Conservation (phyloP, 2,888 invertebrate genomes). For the Labia minor region DNA sequence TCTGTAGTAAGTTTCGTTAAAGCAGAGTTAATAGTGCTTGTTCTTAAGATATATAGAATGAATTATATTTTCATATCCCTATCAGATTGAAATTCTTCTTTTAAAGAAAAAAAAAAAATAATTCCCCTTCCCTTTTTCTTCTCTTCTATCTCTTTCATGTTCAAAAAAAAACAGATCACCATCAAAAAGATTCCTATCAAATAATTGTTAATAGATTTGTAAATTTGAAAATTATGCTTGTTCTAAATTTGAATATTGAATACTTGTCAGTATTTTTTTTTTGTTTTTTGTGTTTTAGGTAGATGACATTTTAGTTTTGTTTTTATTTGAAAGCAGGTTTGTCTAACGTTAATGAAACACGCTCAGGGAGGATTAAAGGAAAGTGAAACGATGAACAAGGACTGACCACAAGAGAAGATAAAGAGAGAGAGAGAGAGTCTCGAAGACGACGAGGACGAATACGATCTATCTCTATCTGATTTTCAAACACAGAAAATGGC, state of each 20-base stretch:
- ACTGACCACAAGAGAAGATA: no score
- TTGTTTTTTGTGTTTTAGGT: no score
- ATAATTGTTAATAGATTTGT: conserved; percentile 7
- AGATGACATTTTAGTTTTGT: no score
- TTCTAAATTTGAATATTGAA: conserved; percentile 1
- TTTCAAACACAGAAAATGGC: neutral
- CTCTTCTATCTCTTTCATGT: neutral
- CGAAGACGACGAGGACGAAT: neutral
- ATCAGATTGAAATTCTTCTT: neutral
- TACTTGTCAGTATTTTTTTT: neutral
- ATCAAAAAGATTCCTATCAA: no score
- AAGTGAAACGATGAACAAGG: no score
- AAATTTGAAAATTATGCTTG: neutral
- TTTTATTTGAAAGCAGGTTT: neutral
- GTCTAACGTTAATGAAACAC: neutral
- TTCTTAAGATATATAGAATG: neutral
- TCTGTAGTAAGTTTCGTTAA: no score
- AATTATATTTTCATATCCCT: no score
- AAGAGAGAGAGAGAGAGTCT: neutral
- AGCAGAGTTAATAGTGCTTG: neutral
- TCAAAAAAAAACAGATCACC: neutral
- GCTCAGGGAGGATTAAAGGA: neutral
- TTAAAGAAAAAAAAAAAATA: neutral
- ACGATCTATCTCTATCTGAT: neutral
- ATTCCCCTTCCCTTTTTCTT: neutral